phyloP scores from a whole-genome alignment of 2,113 vertebrate genomes.

The Periophthalmus modestus region DNA sequence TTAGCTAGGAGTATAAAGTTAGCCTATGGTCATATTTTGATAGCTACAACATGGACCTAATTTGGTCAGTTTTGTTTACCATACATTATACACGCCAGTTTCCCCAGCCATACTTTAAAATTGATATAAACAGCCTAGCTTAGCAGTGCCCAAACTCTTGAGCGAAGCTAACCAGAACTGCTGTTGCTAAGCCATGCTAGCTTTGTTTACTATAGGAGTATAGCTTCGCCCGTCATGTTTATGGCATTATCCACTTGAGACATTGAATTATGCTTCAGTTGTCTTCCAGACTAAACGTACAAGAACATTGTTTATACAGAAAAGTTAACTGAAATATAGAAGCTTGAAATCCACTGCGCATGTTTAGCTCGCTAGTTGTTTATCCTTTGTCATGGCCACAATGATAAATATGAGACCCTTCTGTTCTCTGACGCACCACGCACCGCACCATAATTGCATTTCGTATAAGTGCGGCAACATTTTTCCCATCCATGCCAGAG shows the following conservation, averaged over 20 bases:
- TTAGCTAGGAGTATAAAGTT: too few species aligned
- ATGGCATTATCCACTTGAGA: background rate
- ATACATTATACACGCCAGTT: background rate
- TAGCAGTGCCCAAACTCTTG: background rate
- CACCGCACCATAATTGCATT: conserved; percentile 47
- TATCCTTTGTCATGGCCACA: conserved; percentile 4
- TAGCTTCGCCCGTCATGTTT: background rate
- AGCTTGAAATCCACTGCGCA: background rate
- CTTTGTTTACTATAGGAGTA: background rate
- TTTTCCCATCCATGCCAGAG: conserved; percentile 14
- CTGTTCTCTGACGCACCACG: conserved; percentile 15
- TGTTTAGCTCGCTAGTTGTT: conserved; percentile 22
- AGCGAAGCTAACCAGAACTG: background rate
- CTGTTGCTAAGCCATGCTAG: background rate
- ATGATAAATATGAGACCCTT: conserved; percentile 6
- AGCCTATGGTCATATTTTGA: background rate
- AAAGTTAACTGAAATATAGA: background rate
- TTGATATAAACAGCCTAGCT: background rate
- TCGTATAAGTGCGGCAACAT: conserved; percentile 39
- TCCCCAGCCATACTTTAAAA: background rate
- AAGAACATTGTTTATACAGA: background rate
- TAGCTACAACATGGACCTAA: background rate
- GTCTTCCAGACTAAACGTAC: background rate
- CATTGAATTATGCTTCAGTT: background rate
- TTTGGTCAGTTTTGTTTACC: background rate